These are phyloP conservation scores for Sinosuthora webbiana DNA, from an alignment of 2,113 vertebrate species.

Conservation along the genomic window DNA sequence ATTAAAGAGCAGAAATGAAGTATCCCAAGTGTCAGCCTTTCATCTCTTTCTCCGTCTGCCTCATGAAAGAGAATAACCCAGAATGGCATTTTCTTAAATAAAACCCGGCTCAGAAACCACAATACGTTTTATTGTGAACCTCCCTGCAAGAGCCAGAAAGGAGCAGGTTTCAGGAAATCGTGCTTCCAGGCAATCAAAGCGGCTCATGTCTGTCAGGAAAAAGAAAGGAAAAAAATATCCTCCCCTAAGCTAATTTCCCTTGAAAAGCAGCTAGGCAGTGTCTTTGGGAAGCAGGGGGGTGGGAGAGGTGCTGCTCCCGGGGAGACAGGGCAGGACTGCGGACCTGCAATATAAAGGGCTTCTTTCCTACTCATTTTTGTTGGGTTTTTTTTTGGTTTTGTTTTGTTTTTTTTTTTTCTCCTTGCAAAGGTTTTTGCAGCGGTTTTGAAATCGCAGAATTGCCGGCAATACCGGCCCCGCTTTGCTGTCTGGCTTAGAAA, in stretches of 20 bases:
- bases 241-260: background rate
- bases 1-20: slow-evolving; percentile 21
- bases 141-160: slow-evolving; percentile 55
- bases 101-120: slow-evolving; percentile 48
- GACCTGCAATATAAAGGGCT: background rate
- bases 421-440: background rate
- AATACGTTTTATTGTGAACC: slow-evolving; percentile 46
- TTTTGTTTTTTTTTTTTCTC: background rate
- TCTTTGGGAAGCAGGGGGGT: background rate
- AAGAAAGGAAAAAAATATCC: background rate
- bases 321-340: background rate
- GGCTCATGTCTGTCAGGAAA: slow-evolving; percentile 33
- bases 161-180: slow-evolving; percentile 63
- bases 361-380: background rate
- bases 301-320: background rate
- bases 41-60: slow-evolving; percentile 47
- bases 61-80: slow-evolving; percentile 24
- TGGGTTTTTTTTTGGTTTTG: background rate
- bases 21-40: slow-evolving; percentile 46
- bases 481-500: background rate
- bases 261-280: background rate
- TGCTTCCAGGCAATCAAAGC: slow-evolving; percentile 60
- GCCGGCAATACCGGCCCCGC: background rate
- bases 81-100: slow-evolving; percentile 38
- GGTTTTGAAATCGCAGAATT: background rate